phyloP scores from a whole-genome alignment of 2,888 invertebrate genomes.

The Eulithis testata region DNA sequence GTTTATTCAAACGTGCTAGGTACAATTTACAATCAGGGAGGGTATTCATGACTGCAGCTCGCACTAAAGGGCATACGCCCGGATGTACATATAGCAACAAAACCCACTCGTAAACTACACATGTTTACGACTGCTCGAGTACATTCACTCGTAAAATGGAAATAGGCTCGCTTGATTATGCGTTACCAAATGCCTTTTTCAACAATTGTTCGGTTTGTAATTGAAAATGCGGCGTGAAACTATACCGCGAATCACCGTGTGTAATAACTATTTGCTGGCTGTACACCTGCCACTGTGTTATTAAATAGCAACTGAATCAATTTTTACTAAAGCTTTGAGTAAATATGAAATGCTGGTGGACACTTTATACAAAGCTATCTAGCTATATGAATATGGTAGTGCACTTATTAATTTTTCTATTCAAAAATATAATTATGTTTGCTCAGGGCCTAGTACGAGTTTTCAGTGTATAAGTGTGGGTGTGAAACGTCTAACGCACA shows the following conservation, averaged over 20 bases:
- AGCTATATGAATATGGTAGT: background rate
- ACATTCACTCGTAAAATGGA: constrained; percentile 68
- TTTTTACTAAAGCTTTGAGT: background rate
- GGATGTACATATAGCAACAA: constrained; percentile 39
- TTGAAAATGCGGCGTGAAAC: constrained; percentile 33
- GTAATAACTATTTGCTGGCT: constrained; percentile 1
- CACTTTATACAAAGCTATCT: too few species aligned
- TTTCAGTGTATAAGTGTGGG: too few species aligned
- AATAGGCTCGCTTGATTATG: constrained; percentile 65
- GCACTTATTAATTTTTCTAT: background rate
- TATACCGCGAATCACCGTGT: constrained; percentile 6
- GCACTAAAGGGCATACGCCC: constrained; percentile 38
- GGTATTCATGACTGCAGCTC: constrained; percentile 11
- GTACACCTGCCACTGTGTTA: constrained; percentile 1
- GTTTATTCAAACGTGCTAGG: too few species aligned
- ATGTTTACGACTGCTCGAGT: constrained; percentile 63
- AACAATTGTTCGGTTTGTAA: constrained; percentile 45
- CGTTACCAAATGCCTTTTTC: constrained; percentile 49
- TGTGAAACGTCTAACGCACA: too few species aligned
- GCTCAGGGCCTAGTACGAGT: too few species aligned
- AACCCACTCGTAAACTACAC: constrained; percentile 62
- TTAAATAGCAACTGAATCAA: background rate
- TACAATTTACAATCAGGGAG: background rate
- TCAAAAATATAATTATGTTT: background rate
- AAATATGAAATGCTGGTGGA: too few species aligned